Evolutionary conservation across 2,888 invertebrate species (phyloP), one percentile per base, ranked within the genome.

Genomic region (Lamproptera curius): DNA sequence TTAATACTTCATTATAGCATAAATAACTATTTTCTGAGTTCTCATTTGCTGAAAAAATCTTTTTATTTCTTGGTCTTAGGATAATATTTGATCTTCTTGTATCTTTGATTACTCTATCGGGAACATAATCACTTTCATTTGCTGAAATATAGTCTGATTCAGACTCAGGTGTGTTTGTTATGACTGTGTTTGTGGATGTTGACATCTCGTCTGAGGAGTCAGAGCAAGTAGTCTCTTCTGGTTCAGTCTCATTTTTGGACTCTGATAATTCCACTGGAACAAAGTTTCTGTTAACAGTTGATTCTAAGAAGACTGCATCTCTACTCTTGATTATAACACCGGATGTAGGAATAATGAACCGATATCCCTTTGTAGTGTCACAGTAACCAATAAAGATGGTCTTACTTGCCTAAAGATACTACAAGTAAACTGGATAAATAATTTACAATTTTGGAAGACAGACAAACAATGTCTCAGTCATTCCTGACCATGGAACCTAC

Each of bases 361-460:
- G 34, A 53, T 63, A 69, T 1, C 64, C 65, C 46, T 70, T 68
- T 1, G 51, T 52, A 17, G 55, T 38, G 17, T 67, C 68, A 48
- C 60, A 57, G 43, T 77, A 75, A 6, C 75, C 77, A 33, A 74
- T 58, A 31, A 75, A 65, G n/a, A 66, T 60, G 17, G 61, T 49
- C 44, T 59, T 56, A 13, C n/a, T n/a, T n/a, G n/a, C n/a, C n/a
- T n/a, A n/a, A n/a, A n/a, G n/a, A n/a, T n/a, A n/a, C n/a, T n/a
- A n/a, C n/a, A n/a, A n/a, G n/a, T n/a, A n/a, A n/a, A n/a, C n/a
- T n/a, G n/a, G n/a, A n/a, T n/a, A n/a, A n/a, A n/a, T n/a, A n/a
- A n/a, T n/a, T n/a, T n/a, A n/a, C n/a, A n/a, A n/a, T n/a, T n/a
- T n/a, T n/a, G n/a, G n/a, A n/a, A n/a, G n/a, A n/a, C n/a, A n/a